Base-by-base conservation (phyloP, 2,888 invertebrate genomes). In the Agrochola lota region DNA sequence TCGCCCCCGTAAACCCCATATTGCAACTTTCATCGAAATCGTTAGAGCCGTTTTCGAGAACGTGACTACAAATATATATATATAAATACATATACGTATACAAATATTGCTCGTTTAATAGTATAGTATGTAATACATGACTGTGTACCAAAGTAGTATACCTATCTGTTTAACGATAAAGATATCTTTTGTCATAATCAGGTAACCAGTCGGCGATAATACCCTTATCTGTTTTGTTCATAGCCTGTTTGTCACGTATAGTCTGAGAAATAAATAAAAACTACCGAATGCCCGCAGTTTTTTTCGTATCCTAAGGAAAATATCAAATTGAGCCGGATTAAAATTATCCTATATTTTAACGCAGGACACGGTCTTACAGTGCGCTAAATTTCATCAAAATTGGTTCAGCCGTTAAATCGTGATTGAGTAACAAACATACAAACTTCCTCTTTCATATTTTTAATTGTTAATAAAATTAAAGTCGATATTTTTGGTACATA, bases 231-330 rank as follows among this genome's bases (percentile, higher is more conserved):
- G 0, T 77, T 76, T 15, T 71, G 63, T 63, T 76, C 78, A 77
- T 69, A 15, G 66, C 43, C 20, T 30, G 1, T 30, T 63, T 55
- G 80, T 75, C 78, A 86, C 85, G 78, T 78, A 78, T 73, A 23
- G 60, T 11, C 46, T 67, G 8, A 73, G 3, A 77, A 64, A 55
- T 60, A 49, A 71, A 78, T n/a, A 46, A 66, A 74, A 46, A 46
- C 30, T 55, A 71, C 0, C 1, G 20, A 0, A 35, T 52, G n/a
- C 17, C 2, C 6, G 7, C 3, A n/a, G 49, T 43, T 71, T 71
- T 5, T 15, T 26, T 63, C n/a, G 15, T 9, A 40, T 55, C 9
- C 7, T 62, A 23, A 6, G 20, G 6, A 35, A 71, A 30, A 7
- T 20, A 15, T 20, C 46, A 2, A 15, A 46, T 11, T 17, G 8